Conservation (phyloP, 2,113 vertebrate species). For the Spheniscus mendiculus region DNA sequence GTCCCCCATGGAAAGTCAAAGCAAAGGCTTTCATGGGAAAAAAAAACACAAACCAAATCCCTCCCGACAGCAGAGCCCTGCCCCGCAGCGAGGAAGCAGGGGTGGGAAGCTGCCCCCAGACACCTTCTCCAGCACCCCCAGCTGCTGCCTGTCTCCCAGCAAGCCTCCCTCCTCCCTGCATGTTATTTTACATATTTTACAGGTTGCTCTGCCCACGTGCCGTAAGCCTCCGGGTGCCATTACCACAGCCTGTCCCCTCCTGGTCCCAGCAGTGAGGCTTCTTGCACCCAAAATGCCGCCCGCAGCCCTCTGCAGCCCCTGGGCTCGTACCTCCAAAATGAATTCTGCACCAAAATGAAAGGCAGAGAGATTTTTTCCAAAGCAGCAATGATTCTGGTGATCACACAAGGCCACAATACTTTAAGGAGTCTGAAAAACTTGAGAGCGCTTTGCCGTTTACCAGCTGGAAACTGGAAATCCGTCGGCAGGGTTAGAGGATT, state of each 20-base stretch:
- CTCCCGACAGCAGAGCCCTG: not conserved
- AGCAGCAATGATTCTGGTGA: not conserved
- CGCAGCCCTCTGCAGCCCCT: not conserved
- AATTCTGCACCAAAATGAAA: not conserved
- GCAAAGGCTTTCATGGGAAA: not conserved
- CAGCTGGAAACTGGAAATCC: not conserved
- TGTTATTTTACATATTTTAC: too few relatives aligned
- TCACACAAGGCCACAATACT: not conserved
- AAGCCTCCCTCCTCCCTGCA: not conserved
- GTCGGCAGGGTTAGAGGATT: not conserved
- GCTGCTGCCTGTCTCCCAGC: not conserved
- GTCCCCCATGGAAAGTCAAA: not conserved
- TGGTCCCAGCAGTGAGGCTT: not conserved
- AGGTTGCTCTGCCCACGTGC: not conserved
- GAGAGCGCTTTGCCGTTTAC: not conserved
- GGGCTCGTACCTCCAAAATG: not conserved
- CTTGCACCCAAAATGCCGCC: not conserved
- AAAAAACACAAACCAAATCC: not conserved
- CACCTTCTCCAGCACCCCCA: not conserved
- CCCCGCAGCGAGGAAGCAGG: not conserved
- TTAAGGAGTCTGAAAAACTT: not conserved
- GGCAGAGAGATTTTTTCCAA: not conserved
- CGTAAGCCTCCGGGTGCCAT: fast-evolving
- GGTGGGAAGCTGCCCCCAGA: not conserved
- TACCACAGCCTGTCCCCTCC: not conserved